Evolutionary conservation across 2,888 invertebrate genomes (phyloP).

Genomic region (Uloborus plumipes): DNA sequence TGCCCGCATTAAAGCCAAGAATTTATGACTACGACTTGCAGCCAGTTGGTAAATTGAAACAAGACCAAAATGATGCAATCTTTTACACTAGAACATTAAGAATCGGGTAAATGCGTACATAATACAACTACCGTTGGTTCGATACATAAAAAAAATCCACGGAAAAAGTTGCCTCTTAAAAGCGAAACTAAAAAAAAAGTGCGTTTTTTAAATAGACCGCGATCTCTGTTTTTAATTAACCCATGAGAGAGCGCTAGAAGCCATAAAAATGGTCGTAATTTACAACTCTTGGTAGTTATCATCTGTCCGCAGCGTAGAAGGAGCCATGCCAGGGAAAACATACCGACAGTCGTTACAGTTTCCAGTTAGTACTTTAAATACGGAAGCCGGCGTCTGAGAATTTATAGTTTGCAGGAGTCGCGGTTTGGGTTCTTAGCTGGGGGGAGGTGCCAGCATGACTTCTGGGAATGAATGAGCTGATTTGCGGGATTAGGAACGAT

Average conservation of each 20-base stretch:
- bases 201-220: conserved; percentile 24
- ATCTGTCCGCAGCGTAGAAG: conserved; percentile 16
- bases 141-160: conserved; percentile 6
- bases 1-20: no score
- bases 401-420: conserved; percentile 8
- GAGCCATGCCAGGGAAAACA: conserved; percentile 30
- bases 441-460: no score
- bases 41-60: conserved; percentile 44
- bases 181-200: conserved; percentile 6
- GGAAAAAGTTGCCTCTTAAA: background rate
- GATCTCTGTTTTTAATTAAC: conserved; percentile 51
- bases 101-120: background rate
- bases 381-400: conserved; percentile 8
- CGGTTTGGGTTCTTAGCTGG: no score
- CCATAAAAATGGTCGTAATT: conserved; percentile 32
- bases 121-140: background rate
- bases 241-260: conserved; percentile 6
- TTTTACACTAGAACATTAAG: conserved; percentile 11
- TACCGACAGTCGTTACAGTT: conserved; percentile 36
- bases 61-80: conserved; percentile 23
- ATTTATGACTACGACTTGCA: conserved; percentile 23
- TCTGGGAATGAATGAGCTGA: no score
- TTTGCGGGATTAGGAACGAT: no score
- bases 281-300: conserved; percentile 29
- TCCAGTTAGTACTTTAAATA: conserved; percentile 40